Conservation (phyloP, 1,140 invertebrate species). For the Tribolium castaneum region DNA sequence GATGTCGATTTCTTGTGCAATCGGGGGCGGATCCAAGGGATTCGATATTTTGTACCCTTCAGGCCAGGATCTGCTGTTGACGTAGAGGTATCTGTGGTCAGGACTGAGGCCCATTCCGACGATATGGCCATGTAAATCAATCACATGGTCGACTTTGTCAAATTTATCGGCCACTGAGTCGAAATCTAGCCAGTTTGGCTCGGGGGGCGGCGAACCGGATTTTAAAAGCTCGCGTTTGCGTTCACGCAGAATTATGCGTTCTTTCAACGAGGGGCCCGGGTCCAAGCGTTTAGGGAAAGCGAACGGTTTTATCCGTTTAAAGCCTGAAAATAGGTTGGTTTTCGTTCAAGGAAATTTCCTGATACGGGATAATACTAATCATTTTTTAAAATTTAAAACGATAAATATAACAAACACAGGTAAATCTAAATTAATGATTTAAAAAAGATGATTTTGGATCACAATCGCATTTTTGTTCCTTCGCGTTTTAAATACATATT, state of each 20-base stretch:
- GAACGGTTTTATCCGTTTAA: slow-evolving; percentile 82
- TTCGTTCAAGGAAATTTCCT: too few species aligned
- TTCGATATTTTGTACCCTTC: slow-evolving; percentile 81
- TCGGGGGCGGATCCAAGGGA: slow-evolving; percentile 84
- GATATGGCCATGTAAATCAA: slow-evolving; percentile 90
- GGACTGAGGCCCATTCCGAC: slow-evolving; percentile 91
- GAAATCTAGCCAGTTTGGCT: slow-evolving; percentile 78
- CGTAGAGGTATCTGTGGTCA: slow-evolving; percentile 89
- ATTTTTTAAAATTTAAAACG: too few species aligned
- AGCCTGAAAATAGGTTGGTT: slow-evolving; percentile 64
- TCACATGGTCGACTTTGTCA: slow-evolving; percentile 84
- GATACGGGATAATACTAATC: too few species aligned
- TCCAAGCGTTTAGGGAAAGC: slow-evolving; percentile 78
- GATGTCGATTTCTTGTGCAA: slow-evolving; percentile 92
- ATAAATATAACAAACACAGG: too few species aligned
- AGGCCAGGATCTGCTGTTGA: slow-evolving; percentile 89
- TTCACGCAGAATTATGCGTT: slow-evolving; percentile 72
- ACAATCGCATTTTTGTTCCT: too few species aligned
- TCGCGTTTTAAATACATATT: too few species aligned
- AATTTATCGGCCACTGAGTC: slow-evolving; percentile 78
- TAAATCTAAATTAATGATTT: too few species aligned
- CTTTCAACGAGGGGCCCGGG: slow-evolving; percentile 75
- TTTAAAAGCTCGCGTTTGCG: slow-evolving; percentile 67
- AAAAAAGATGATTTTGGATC: too few species aligned
- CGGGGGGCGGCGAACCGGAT: slow-evolving; percentile 64